phyloP scores from a whole-genome alignment of 2,113 vertebrate genomes.

The Xerus inauris region DNA sequence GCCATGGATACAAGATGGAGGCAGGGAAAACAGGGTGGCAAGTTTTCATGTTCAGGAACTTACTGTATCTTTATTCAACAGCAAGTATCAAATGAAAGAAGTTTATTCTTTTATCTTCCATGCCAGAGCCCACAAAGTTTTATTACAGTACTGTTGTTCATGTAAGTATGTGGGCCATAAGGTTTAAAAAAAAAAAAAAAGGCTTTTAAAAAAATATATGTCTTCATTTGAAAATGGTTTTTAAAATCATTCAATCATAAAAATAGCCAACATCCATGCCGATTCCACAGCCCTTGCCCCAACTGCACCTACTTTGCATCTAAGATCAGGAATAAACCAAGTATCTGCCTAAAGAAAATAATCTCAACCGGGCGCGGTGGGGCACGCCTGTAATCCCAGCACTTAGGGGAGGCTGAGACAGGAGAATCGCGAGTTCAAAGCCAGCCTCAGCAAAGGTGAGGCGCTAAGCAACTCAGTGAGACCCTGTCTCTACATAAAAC shows the following conservation, averaged over 20 bases:
- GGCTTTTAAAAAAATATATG: not conserved
- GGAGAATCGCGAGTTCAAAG: no score
- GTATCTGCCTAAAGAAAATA: not conserved
- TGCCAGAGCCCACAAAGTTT: not conserved
- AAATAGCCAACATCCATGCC: not conserved
- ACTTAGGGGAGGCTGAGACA: no score
- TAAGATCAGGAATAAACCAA: not conserved
- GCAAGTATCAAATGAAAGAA: slow-evolving; percentile 30
- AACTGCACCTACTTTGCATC: not conserved
- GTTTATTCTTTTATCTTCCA: not conserved
- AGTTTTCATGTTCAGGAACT: not conserved
- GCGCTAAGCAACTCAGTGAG: no score
- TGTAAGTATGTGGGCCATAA: not conserved
- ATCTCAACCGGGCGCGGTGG: no score
- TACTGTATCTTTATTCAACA: not conserved
- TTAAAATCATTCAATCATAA: slow-evolving; percentile 18
- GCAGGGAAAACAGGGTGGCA: not conserved
- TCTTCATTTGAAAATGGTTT: slow-evolving; percentile 20
- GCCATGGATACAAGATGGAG: not conserved
- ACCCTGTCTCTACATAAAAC: no score
- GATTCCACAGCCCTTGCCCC: not conserved
- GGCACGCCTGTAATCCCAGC: no score
- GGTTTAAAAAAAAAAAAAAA: not conserved
- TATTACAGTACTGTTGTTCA: not conserved
- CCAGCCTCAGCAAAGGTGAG: no score